A percentile compares a stretch with the other conserved stretches of the same genome.
These are phyloP conservation scores for Stegodyphus dumicola DNA, from an alignment of 1,140 invertebrate species.

Conservation along the genomic window DNA sequence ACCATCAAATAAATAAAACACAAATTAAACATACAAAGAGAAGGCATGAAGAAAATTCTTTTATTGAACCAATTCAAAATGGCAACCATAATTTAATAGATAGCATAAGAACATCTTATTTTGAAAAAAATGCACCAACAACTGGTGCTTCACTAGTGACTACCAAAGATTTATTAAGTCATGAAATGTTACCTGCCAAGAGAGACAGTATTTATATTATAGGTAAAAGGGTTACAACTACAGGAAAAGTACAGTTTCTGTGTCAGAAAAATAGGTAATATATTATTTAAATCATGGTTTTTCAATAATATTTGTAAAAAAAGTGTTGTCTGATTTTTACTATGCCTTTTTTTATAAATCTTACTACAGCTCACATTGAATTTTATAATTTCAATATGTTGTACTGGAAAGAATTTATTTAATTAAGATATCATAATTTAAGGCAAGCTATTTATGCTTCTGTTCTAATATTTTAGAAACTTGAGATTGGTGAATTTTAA, in stretches of 20 bases:
- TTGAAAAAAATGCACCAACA: neutral
- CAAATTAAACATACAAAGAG: neutral
- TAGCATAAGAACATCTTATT: neutral
- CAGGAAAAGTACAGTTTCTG: slow-evolving; percentile 44
- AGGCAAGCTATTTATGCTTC: no score
- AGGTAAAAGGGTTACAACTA: slow-evolving; percentile 34
- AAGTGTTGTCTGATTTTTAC: no score
- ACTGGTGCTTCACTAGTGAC: neutral
- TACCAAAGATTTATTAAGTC: slow-evolving; percentile 51
- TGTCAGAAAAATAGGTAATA: slow-evolving; percentile 50
- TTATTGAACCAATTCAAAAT: neutral
- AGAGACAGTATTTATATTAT: slow-evolving; percentile 9
- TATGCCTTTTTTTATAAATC: no score
- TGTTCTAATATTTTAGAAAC: no score
- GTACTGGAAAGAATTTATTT: no score
- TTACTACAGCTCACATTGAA: no score
- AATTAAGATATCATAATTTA: no score
- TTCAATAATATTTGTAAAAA: no score
- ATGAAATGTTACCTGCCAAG: neutral
- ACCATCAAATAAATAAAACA: neutral
- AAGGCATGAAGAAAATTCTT: neutral
- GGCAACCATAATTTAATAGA: slow-evolving; percentile 6
- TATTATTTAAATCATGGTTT: neutral
- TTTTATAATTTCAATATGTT: no score
- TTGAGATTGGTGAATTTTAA: no score